Base-by-base conservation (phyloP, 2,113 vertebrate species). In the Sylvilagus bachmani region DNA sequence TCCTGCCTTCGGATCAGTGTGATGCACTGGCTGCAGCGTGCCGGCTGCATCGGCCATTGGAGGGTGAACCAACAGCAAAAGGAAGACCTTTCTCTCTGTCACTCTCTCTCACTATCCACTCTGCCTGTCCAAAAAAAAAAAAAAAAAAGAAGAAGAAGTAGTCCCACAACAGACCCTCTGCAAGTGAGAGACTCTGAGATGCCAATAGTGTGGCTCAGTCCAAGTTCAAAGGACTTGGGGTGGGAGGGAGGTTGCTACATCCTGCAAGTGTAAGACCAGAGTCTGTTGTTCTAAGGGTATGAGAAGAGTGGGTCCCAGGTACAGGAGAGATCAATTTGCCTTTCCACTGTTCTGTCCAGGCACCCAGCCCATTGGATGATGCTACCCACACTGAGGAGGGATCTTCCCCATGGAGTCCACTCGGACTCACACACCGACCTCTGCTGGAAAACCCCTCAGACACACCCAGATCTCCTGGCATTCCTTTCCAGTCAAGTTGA, bases 171-270 rank as follows among this genome's bases (percentile, higher is more conserved):
- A n/a, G 38, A 64, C 12, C 11, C 24, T 69, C 27, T 33, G 21
- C 31, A 62, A 31, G 9, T 4, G 36, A 12, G 75, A 73, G 25
- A 36, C 38, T 16, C 25, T 21, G 27, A 6, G n/a, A 33, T 64
- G 12, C 21, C 33, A 21, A 86, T 13, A 33, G 21, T 24, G 51
- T 71, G 53, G 13, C 49, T 84, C 36, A 17, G 12, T 81, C 12
- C 25, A 73, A 38, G 10, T 16, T 3, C 6, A 64, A 70, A 87
- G 10, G 36, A 86, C 2, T 13, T 55, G 49, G 31, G 62, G 5
- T 79, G 55, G n/a, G 36, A 19, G 24, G 22, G 6, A 4, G 69
- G n/a, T n/a, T n/a, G 1, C 0, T 0, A 6, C 5, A 19, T 19
- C 12, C 55, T 66, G 10, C 9, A 38, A 38, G 44, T 44, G 44